Evolutionary conservation across 1,140 invertebrate genomes (phyloP).

Genomic region (Drosophila orena): DNA sequence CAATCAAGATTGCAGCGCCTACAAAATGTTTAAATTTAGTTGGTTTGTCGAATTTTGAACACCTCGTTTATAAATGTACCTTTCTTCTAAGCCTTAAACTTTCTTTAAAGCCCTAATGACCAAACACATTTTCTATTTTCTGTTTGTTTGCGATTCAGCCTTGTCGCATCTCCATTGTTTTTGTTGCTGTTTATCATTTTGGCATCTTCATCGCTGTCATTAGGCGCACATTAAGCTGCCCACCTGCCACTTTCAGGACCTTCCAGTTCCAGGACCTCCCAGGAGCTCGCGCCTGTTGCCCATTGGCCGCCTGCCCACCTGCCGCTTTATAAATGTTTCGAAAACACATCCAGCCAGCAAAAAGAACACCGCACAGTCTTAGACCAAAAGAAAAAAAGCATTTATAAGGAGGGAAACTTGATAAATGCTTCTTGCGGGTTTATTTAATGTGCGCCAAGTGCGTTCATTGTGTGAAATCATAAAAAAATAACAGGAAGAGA

Average conservation of each 20-base stretch:
- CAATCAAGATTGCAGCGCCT: no score
- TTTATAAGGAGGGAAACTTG: conserved; percentile 73
- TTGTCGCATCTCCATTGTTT: conserved; percentile 44
- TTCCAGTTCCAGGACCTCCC: neutral
- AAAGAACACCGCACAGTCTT: conserved; percentile 32
- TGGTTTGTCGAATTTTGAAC: no score
- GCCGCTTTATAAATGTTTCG: conserved; percentile 71
- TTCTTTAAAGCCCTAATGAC: conserved; percentile 54
- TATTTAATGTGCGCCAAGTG: conserved; percentile 78
- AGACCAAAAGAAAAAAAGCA: conserved; percentile 31
- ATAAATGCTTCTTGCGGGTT: conserved; percentile 78
- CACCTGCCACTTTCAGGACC: conserved; percentile 26
- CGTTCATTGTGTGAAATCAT: conserved; percentile 78
- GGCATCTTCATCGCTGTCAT: conserved; percentile 81
- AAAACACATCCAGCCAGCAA: conserved; percentile 47
- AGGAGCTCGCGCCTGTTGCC: conserved; percentile 20
- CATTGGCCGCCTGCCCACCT: conserved; percentile 51
- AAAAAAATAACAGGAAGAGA: conserved; percentile 44
- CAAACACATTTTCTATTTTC: conserved; percentile 71
- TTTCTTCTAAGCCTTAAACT: no score
- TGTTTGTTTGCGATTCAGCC: conserved; percentile 57
- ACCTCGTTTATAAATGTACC: no score
- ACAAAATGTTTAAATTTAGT: no score
- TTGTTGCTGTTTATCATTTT: conserved; percentile 78
- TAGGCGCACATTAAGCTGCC: conserved; percentile 70